Conservation (phyloP, 2,888 invertebrate genomes). For the Drosophila testacea region DNA sequence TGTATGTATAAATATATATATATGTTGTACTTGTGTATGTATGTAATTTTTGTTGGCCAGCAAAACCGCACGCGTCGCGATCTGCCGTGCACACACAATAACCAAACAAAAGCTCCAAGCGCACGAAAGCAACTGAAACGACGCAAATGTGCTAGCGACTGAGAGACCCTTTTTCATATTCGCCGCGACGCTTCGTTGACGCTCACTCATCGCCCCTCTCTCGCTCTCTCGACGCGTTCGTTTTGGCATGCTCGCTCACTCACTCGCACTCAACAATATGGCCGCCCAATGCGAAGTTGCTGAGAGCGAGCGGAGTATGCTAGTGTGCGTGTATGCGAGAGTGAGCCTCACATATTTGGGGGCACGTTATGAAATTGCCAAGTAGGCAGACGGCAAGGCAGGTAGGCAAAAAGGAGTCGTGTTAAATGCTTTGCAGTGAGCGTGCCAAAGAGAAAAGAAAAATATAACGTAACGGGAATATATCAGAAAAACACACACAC, state of each 20-base stretch:
- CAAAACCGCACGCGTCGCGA: conserved; percentile 74
- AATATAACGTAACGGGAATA: conserved; percentile 69
- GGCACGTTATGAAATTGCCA: conserved; percentile 74
- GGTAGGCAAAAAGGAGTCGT: conserved; percentile 62
- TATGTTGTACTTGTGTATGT: conserved; percentile 19
- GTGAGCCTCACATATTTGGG: conserved; percentile 64
- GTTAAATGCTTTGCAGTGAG: conserved; percentile 58
- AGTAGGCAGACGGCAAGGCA: conserved; percentile 45
- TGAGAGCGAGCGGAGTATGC: conserved; percentile 42
- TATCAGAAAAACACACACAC: conserved; percentile 23
- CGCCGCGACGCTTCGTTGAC: conserved; percentile 50
- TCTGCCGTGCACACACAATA: conserved; percentile 77
- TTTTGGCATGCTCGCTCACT: conserved; percentile 9
- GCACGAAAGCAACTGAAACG: conserved; percentile 82
- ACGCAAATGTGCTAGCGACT: conserved; percentile 69
- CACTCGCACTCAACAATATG: conserved; percentile 62
- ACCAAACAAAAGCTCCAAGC: conserved; percentile 84
- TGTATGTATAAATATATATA: conserved; percentile 32
- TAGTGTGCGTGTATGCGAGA: conserved; percentile 41
- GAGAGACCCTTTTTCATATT: conserved; percentile 70
- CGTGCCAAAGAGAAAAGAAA: conserved; percentile 54
- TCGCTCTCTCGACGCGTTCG: conserved; percentile 13
- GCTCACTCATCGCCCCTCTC: conserved; percentile 37
- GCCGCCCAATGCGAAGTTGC: conserved; percentile 70
- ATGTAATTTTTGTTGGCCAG: conserved; percentile 62